Evolutionary conservation across 2,797 vertebrate genomes (phyloP).

Genomic region (Bovichtus variegatus): DNA sequence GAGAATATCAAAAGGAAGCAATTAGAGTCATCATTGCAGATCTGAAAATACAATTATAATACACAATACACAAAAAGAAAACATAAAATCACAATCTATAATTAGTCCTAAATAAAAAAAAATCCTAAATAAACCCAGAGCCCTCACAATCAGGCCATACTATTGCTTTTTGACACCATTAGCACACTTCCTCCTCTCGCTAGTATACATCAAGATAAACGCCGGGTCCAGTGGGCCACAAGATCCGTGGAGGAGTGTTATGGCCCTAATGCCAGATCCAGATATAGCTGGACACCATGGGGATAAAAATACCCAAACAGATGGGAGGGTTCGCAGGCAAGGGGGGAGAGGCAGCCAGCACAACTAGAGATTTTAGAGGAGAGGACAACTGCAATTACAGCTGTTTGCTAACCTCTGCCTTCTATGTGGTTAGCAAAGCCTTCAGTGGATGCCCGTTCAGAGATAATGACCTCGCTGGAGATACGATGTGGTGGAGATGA

Average conservation of each 20-base stretch:
- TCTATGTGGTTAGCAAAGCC: conserved; percentile 71
- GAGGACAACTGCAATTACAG: conserved; percentile 79
- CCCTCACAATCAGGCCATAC: background rate
- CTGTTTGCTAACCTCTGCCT: conserved; percentile 77
- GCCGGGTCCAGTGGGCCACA: conserved; percentile 47
- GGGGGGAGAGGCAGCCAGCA: conserved; percentile 56
- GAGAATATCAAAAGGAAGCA: background rate
- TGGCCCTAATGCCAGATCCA: conserved; percentile 74
- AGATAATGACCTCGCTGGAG: conserved; percentile 75
- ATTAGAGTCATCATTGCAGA: background rate
- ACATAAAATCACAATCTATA: background rate
- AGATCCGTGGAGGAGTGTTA: conserved; percentile 55
- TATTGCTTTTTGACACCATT: conserved; percentile 55
- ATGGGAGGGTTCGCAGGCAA: conserved; percentile 77
- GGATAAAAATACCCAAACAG: conserved; percentile 83
- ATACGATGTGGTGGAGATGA: conserved; percentile 58
- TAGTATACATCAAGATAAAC: conserved; percentile 51
- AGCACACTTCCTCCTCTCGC: conserved; percentile 46
- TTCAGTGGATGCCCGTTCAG: conserved; percentile 66
- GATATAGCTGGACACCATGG: conserved; percentile 80
- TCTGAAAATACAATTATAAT: background rate
- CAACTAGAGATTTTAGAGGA: conserved; percentile 70
- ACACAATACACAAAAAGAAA: too few species aligned
- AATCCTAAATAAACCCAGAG: conserved; percentile 11
- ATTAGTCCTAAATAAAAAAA: conserved; percentile 10